Conservation (phyloP, 2,888 invertebrate species). For the Lasioglossum oenotherae region DNA sequence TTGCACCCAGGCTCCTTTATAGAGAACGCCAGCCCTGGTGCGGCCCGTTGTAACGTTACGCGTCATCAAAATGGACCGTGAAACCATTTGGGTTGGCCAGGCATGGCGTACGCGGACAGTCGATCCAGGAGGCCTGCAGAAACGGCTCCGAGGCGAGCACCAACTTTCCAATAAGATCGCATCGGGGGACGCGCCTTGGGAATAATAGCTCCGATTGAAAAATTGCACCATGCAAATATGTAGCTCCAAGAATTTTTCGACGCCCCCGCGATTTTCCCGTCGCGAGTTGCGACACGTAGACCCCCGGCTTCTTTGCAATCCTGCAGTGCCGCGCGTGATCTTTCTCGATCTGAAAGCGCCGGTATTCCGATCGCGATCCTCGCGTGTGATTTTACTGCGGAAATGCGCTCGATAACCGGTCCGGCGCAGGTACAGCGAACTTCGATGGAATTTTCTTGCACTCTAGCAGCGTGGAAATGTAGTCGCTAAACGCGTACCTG, state of each 20-base stretch:
- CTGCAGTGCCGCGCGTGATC: neutral
- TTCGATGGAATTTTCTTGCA: neutral
- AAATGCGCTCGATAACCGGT: neutral
- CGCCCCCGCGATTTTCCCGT: neutral
- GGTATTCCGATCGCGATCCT: neutral
- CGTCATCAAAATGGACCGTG: too few relatives aligned
- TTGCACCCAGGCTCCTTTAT: too few relatives aligned
- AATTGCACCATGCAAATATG: neutral
- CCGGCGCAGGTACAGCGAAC: neutral
- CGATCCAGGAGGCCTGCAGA: neutral
- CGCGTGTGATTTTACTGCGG: neutral
- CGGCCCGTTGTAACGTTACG: too few relatives aligned
- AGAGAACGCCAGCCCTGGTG: too few relatives aligned
- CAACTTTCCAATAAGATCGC: neutral
- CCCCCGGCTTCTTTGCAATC: neutral
- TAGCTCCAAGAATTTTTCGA: neutral
- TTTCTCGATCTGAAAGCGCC: neutral
- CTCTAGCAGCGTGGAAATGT: neutral
- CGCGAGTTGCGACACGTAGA: neutral
- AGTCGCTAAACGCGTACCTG: neutral
- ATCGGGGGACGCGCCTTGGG: neutral
- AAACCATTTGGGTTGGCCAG: too few relatives aligned
- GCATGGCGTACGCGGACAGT: neutral
- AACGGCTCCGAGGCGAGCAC: neutral
- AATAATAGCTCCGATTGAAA: neutral